Conservation (phyloP, 2,888 invertebrate genomes). For the Rhagonycha lutea region DNA sequence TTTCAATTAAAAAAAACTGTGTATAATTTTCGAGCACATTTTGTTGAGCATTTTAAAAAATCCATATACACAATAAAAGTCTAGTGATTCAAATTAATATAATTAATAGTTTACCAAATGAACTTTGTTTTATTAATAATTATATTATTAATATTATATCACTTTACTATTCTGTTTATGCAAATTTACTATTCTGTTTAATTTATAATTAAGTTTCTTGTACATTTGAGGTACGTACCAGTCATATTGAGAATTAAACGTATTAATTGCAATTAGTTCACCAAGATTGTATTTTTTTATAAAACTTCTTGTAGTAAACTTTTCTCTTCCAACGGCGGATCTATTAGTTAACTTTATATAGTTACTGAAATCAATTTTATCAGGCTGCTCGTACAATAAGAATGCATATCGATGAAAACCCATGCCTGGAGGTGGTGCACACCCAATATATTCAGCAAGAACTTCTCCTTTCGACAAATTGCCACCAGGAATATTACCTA, state of each 20-base stretch:
- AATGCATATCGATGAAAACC: slow-evolving; percentile 77
- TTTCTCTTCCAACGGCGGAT: slow-evolving; percentile 43
- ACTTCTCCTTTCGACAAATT: slow-evolving; percentile 63
- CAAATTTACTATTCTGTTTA: no score
- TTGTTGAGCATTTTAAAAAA: no score
- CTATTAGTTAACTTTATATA: slow-evolving; percentile 7
- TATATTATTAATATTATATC: no score
- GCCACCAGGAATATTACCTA: slow-evolving; percentile 72
- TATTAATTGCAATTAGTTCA: slow-evolving; percentile 65
- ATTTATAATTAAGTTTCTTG: neutral
- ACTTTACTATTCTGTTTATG: no score
- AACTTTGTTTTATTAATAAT: no score
- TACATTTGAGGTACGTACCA: neutral
- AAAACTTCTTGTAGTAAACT: slow-evolving; percentile 62
- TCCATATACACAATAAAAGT: no score
- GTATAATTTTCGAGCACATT: no score
- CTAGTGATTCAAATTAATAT: no score
- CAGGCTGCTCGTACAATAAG: slow-evolving; percentile 69
- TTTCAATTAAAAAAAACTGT: no score
- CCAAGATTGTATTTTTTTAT: slow-evolving; percentile 63
- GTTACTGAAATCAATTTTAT: slow-evolving; percentile 50
- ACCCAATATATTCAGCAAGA: slow-evolving; percentile 48
- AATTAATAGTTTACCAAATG: no score
- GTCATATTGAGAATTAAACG: slow-evolving; percentile 56
- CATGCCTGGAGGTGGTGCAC: slow-evolving; percentile 73